These are phyloP conservation scores for Eptesicus fuscus DNA, from an alignment of 2,113 vertebrate genomes.

Conservation along the genomic window DNA sequence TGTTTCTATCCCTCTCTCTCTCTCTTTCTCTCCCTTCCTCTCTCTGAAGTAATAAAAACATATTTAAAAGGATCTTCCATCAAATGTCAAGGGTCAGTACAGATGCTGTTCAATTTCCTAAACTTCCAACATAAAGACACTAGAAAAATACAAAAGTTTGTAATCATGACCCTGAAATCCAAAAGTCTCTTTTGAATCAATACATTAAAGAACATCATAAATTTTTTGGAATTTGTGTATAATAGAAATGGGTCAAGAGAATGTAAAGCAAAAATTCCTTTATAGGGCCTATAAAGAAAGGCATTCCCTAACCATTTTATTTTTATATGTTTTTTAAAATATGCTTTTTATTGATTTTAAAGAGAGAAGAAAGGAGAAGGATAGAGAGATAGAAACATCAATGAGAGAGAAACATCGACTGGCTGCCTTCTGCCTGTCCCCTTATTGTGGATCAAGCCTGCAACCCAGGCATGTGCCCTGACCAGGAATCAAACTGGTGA, in stretches of 20 bases:
- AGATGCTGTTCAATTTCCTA: not conserved
- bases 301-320: not conserved
- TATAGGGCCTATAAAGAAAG: not conserved
- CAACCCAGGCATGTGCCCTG: no score
- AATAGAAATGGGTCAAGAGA: not conserved
- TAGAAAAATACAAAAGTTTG: not conserved
- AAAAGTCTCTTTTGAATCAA: conserved; percentile 1
- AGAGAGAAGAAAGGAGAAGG: no score
- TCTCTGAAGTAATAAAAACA: no score
- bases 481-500: no score
- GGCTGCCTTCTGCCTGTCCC: no score
- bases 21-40: no score
- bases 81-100: not conserved
- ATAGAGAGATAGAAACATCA: no score
- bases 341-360: no score
- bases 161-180: not conserved
- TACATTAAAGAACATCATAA: not conserved
- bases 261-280: not conserved
- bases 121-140: not conserved
- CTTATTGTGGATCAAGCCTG: no score
- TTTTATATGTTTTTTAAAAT: no score
- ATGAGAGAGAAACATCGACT: no score
- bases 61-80: not conserved
- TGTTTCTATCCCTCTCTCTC: no score
- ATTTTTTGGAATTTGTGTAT: not conserved